Evolutionary conservation across 2,113 vertebrate species (phyloP), one percentile per base, ranked within the genome.

Genomic region (Psilopogon haemacephalus): DNA sequence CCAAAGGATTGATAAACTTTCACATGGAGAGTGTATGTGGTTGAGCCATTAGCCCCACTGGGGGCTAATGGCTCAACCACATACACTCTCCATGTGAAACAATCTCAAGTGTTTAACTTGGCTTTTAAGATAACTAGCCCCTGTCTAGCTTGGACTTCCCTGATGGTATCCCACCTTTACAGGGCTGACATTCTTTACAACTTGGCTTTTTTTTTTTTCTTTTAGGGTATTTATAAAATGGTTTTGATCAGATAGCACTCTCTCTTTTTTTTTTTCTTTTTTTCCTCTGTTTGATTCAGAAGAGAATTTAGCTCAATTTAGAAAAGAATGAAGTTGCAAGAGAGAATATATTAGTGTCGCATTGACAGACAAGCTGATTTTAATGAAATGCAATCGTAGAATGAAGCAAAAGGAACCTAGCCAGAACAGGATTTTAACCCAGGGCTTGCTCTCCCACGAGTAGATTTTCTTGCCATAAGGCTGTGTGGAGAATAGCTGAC

Each of bases 1-100:
- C 95, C 94, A 88, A 80, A 96, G 89, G 95, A 89, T 46, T 96
- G 96, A 96, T 96, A 96, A 96, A 95, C 91, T 95, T 96, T 96
- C 85, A 95, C 93, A 64, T 92, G 72, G 82, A 85, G 89, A 95
- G 79, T 68, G 75, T 89, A 54, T 89, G 91, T 2, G 56, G 75
- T 89, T 91, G 64, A 95, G 78, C 95, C 91, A 83, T 96, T 95
- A 96, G 68, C 71, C 93, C 89, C 93, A 83, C 11, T 12, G 11
- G 48, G 48, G 23, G 48, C 48, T 50, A 50, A 50, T 50, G 48
- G 48, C 23, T 50, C 23, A 50, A 50, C 48, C 48, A 50, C 48
- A 50, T 50, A 26, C 48, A 50, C 48, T 50, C 48, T 50, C 48
- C 48, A 50, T 50, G 48, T 50, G 48, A 50, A 50, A 50, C 48